phyloP scores from a whole-genome alignment of 2,888 invertebrate genomes.

The Oscheius sp. region DNA sequence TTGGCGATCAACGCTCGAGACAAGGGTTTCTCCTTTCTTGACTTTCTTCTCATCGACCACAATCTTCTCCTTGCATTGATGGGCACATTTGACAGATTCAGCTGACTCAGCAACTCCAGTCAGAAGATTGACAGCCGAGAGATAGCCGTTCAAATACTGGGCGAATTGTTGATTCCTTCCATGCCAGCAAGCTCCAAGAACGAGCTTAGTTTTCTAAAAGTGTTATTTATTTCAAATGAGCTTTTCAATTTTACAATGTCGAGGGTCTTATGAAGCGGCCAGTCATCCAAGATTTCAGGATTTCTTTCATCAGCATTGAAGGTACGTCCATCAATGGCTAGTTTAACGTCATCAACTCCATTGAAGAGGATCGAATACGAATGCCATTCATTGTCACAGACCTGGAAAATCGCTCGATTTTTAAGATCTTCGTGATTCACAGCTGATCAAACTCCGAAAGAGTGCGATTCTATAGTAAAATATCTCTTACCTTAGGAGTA shows the following conservation, averaged over 20 bases:
- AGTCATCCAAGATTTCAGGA: conserved; percentile 97
- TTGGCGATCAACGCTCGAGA: neutral
- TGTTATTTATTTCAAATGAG: conserved; percentile 13
- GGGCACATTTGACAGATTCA: conserved; percentile 81
- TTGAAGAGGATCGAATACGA: conserved; percentile 93
- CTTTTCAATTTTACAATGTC: conserved; percentile 74
- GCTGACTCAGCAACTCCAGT: conserved; percentile 75
- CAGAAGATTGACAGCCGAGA: conserved; percentile 85
- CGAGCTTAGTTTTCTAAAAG: conserved; percentile 80
- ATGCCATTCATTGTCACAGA: conserved; percentile 98
- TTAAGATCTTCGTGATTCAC: neutral
- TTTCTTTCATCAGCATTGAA: conserved; percentile 78
- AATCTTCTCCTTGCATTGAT: conserved; percentile 77
- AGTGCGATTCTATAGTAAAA: neutral
- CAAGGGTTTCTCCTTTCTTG: neutral
- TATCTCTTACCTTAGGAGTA: conserved; percentile 78
- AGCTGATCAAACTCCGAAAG: neutral
- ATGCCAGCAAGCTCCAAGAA: conserved; percentile 97
- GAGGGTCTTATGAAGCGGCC: conserved; percentile 95
- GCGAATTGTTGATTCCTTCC: conserved; percentile 81
- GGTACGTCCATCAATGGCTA: conserved; percentile 62
- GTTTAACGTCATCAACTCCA: conserved; percentile 79
- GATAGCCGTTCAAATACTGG: conserved; percentile 87
- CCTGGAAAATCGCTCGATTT: conserved; percentile 70
- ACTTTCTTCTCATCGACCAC: conserved; percentile 9